Conservation (phyloP, 64 coral and sea anemone species). For the Porites lutea region DNA sequence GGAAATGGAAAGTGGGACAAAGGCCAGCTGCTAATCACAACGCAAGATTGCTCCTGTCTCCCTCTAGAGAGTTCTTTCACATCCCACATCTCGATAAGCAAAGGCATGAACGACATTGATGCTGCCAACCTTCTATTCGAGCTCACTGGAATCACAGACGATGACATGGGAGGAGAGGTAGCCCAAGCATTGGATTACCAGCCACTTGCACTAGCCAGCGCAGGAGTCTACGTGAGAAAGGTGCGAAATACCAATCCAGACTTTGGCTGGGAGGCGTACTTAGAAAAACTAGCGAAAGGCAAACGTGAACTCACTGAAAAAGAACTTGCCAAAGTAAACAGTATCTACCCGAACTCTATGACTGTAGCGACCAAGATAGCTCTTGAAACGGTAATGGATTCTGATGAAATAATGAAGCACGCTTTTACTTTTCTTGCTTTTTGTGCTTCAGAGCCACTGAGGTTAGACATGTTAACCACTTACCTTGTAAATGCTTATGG, state of each 20-base stretch:
- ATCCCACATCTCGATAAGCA: conserved; percentile 10
- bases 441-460: conserved; percentile 49
- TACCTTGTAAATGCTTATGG: neutral
- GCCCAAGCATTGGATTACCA: conserved; percentile 48
- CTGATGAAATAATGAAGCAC: conserved; percentile 40
- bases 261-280: conserved; percentile 36
- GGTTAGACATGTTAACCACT: conserved; percentile 28
- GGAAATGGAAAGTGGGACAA: conserved; percentile 30
- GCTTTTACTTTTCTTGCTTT: conserved; percentile 68
- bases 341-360: conserved; percentile 48
- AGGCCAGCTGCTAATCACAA: conserved; percentile 63
- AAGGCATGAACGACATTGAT: conserved; percentile 29
- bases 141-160: conserved; percentile 27
- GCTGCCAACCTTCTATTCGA: conserved; percentile 3
- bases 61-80: neutral
- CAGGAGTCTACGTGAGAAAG: conserved; percentile 37
- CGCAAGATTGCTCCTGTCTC: conserved; percentile 28
- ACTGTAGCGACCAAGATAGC: conserved; percentile 31
- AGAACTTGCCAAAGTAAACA: conserved; percentile 8
- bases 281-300: conserved; percentile 69
- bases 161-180: neutral
- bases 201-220: conserved; percentile 53
- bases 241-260: neutral
- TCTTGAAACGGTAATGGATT: conserved; percentile 3
- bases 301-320: conserved; percentile 48